These are phyloP conservation scores for Chlamydotis undulata DNA, from an alignment of 2,113 vertebrate genomes.

Conservation along the genomic window DNA sequence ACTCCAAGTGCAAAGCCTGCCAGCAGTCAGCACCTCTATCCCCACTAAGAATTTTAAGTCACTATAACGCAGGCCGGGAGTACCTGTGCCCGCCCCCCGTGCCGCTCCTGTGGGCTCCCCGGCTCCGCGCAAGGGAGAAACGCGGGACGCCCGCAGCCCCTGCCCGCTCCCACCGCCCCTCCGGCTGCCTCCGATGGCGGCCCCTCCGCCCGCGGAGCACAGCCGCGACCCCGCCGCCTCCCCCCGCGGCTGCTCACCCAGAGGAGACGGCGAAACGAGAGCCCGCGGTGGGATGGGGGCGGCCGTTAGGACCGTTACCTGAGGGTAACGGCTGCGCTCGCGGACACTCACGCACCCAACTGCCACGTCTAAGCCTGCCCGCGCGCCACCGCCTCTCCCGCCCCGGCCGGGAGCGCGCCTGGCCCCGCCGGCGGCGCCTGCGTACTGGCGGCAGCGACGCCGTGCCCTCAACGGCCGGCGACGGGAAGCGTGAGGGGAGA, in stretches of 20 bases:
- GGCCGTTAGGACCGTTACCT: not conserved
- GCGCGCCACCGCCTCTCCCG: not conserved
- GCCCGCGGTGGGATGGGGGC: no score
- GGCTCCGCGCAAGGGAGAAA: not conserved
- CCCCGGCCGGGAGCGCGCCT: not conserved
- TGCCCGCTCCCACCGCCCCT: not conserved
- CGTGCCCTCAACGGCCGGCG: not conserved
- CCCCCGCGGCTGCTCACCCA: not conserved
- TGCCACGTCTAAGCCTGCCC: not conserved
- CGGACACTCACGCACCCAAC: not conserved
- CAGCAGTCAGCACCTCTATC: fast-evolving
- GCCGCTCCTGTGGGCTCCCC: not conserved
- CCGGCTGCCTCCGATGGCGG: not conserved
- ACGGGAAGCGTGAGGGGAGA: no score
- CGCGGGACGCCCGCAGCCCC: no score
- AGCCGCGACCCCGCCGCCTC: not conserved
- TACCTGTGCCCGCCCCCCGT: not conserved
- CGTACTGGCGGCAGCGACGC: not conserved
- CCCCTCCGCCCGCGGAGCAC: not conserved
- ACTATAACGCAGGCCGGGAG: fast-evolving
- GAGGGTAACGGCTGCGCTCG: not conserved
- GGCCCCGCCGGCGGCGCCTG: not conserved
- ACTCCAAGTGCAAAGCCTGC: not conserved
- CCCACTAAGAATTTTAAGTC: not conserved
- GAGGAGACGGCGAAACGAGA: no score